These are phyloP conservation scores for Myotis myotis DNA, from an alignment of 2,797 vertebrate species.

Conservation along the genomic window DNA sequence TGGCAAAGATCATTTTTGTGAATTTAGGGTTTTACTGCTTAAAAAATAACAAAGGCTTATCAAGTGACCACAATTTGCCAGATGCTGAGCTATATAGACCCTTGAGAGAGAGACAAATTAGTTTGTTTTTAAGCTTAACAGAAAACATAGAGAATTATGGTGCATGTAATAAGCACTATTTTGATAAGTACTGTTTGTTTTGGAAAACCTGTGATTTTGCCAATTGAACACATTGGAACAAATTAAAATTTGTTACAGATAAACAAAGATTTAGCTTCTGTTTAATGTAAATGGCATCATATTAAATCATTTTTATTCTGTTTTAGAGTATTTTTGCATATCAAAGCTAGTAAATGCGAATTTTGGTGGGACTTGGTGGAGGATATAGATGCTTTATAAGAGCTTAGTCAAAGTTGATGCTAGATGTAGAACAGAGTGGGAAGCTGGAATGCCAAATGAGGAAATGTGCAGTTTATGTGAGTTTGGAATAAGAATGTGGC, in stretches of 20 bases:
- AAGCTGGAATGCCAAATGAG: background rate
- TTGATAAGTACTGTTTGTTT: conserved; percentile 35
- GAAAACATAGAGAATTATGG: background rate
- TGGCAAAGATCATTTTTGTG: background rate
- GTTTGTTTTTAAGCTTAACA: background rate
- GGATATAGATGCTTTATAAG: background rate
- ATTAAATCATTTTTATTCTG: conserved; percentile 50
- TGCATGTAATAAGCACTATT: background rate
- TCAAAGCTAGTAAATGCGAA: conserved; percentile 3
- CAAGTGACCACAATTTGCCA: background rate
- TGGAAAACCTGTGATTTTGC: conserved; percentile 32
- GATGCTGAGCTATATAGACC: background rate
- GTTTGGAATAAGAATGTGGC: background rate
- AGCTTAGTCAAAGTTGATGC: conserved; percentile 9
- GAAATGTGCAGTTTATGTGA: background rate
- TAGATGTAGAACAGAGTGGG: background rate
- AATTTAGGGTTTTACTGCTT: background rate
- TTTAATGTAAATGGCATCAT: conserved; percentile 24
- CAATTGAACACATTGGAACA: conserved; percentile 29
- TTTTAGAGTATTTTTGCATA: conserved; percentile 1
- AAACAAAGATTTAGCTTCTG: background rate
- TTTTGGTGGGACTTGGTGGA: background rate
- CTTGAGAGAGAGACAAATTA: background rate
- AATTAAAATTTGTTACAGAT: conserved; percentile 40
- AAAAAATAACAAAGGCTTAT: background rate